Conservation (phyloP, 2,888 invertebrate species). For the Ischnura elegans region DNA sequence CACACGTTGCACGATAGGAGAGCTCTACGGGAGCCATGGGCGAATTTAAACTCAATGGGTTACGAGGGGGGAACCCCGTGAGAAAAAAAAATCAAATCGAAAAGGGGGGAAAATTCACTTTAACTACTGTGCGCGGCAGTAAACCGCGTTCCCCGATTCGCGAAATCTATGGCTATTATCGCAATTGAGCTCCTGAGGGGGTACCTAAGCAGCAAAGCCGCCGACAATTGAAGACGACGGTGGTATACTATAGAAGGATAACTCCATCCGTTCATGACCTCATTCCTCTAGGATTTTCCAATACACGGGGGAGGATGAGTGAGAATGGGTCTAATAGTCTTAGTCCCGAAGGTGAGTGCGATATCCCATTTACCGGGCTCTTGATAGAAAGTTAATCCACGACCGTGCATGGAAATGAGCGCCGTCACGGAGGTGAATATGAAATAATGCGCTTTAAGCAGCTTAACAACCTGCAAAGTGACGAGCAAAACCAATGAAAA, state of each 20-base stretch:
- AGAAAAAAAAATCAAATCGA: not conserved
- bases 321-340: not conserved
- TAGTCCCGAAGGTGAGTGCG: not conserved
- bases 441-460: not conserved
- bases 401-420: not conserved
- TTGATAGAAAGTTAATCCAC: no score
- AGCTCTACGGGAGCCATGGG: not conserved
- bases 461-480: not conserved
- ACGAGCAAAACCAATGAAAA: not conserved
- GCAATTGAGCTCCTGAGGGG: not conserved
- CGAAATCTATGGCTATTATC: not conserved
- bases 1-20: not conserved
- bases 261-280: not conserved
- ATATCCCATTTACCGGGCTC: not conserved
- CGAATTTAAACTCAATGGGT: not conserved
- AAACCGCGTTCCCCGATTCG: not conserved
- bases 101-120: not conserved
- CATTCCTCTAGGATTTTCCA: not conserved
- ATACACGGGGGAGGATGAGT: not conserved
- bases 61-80: not conserved
- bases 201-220: not conserved
- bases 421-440: not conserved
- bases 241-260: no score
- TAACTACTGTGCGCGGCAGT: not conserved
- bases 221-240: not conserved